Evolutionary conservation across 1,140 invertebrate genomes (phyloP).

Genomic region (Lineus longissimus): DNA sequence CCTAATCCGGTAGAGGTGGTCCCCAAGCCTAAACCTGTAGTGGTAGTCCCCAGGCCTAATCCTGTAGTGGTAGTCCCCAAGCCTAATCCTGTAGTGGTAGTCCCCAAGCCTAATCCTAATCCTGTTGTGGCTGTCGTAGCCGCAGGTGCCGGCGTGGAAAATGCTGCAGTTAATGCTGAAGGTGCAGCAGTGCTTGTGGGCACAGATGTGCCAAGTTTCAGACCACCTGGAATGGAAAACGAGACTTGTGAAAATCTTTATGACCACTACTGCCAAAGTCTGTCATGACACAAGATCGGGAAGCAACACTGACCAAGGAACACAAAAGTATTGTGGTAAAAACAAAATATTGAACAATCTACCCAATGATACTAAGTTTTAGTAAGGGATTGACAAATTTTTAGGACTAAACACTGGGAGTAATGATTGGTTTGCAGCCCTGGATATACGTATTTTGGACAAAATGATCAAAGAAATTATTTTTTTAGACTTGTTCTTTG

Average conservation of each 20-base stretch:
- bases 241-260: not conserved
- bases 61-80: not conserved
- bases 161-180: not conserved
- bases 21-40: not conserved
- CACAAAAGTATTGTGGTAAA: too few species aligned
- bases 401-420: not conserved
- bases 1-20: not conserved
- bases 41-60: not conserved
- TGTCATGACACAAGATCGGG: not conserved
- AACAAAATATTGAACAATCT: too few species aligned
- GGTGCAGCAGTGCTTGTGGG: not conserved
- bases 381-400: too few species aligned
- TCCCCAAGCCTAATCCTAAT: not conserved
- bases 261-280: not conserved
- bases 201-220: not conserved
- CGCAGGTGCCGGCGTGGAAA: not conserved
- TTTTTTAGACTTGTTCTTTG: not conserved
- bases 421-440: not conserved
- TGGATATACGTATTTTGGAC: not conserved
- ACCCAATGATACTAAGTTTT: too few species aligned
- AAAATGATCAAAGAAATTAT: not conserved
- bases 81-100: not conserved
- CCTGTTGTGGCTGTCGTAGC: not conserved
- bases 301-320: not conserved
- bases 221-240: not conserved